phyloP scores from a whole-genome alignment of 2,113 vertebrate genomes.

The Tapirus terrestris region DNA sequence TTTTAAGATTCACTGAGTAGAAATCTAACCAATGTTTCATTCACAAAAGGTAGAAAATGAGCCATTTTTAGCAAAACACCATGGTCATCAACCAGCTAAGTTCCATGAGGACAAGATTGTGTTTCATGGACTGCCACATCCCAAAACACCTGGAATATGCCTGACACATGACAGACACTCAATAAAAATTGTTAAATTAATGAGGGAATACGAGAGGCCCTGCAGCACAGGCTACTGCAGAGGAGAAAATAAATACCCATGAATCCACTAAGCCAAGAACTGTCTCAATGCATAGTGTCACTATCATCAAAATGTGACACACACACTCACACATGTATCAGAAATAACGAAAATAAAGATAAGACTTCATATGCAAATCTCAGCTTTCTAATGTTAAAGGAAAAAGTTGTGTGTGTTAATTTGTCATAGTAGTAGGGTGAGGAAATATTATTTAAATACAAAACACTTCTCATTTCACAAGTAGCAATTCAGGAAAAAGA shows the following conservation, averaged over 20 bases:
- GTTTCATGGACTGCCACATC: neutral
- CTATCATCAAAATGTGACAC: neutral
- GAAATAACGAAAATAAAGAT: neutral
- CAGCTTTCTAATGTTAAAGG: no score
- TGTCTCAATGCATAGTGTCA: neutral
- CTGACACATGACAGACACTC: neutral
- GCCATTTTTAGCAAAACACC: neutral
- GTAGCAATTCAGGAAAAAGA: neutral
- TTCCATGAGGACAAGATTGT: neutral
- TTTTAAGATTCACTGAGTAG: neutral
- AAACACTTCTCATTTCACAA: neutral
- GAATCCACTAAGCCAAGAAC: neutral
- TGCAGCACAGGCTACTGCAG: neutral
- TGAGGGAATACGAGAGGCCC: neutral
- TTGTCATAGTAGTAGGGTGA: neutral
- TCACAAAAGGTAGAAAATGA: neutral
- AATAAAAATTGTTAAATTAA: neutral
- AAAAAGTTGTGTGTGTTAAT: neutral
- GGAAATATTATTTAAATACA: neutral
- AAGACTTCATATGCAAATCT: no score
- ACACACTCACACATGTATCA: neutral
- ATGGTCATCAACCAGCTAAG: neutral
- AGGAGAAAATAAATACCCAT: slow-evolving; percentile 5
- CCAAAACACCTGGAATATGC: neutral
- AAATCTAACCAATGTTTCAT: neutral